Evolutionary conservation across 2,888 invertebrate genomes (phyloP).

Genomic region (Podotricha telesiphe): DNA sequence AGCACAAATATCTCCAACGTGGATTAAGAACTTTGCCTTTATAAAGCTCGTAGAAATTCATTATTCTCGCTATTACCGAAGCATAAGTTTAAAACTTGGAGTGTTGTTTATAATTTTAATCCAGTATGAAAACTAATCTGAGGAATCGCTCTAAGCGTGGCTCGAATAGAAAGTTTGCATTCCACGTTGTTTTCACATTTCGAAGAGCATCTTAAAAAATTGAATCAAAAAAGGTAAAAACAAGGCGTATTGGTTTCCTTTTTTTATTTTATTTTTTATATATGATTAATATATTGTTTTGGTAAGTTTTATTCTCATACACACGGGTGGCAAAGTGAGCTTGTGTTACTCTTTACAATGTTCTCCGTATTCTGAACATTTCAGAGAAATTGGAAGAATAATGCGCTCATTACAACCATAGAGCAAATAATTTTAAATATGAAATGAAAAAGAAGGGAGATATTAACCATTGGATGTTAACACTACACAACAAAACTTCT

Average conservation of each 20-base stretch:
- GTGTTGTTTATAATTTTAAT: constrained; percentile 25
- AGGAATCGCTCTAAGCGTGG: constrained; percentile 19
- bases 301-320: too few species aligned
- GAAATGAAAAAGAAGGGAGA: too few species aligned
- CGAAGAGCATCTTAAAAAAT: constrained; percentile 20
- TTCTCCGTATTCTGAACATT: too few species aligned
- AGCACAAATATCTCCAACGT: not conserved
- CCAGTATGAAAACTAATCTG: constrained; percentile 24
- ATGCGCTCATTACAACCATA: too few species aligned
- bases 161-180: constrained; percentile 11
- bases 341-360: too few species aligned
- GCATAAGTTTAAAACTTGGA: not conserved
- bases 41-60: not conserved
- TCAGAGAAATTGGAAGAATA: too few species aligned
- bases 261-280: too few species aligned
- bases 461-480: too few species aligned
- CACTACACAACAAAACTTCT: too few species aligned
- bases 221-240: not conserved
- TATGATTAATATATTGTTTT: too few species aligned
- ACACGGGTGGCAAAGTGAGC: too few species aligned
- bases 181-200: not conserved
- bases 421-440: too few species aligned
- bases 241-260: not conserved
- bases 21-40: not conserved
- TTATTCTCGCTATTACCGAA: not conserved